Evolutionary conservation across 2,113 vertebrate genomes (phyloP).

Genomic region (Amphiprion percula): DNA sequence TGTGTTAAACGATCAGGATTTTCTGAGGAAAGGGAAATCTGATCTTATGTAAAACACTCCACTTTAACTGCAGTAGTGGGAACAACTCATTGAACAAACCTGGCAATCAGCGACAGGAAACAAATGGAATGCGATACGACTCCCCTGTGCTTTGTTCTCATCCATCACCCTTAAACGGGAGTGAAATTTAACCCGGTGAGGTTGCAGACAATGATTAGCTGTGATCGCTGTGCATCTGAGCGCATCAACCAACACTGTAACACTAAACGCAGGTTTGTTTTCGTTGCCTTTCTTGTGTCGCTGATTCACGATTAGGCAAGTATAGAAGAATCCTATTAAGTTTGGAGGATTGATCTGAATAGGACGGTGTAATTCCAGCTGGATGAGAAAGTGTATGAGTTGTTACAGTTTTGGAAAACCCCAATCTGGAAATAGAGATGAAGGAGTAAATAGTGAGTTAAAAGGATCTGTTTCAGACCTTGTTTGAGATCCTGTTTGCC

Average conservation of each 20-base stretch:
- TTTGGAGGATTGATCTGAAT: not conserved
- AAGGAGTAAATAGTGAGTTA: not conserved
- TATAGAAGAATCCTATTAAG: not conserved
- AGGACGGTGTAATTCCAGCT: not conserved
- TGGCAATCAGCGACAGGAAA: slow-evolving; percentile 3
- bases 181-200: slow-evolving; percentile 21
- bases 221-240: slow-evolving; percentile 34
- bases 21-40: not conserved
- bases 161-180: not conserved
- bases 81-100: not conserved
- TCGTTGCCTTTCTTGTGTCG: not conserved
- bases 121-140: slow-evolving; percentile 11
- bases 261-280: not conserved
- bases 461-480: not conserved
- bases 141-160: slow-evolving; percentile 18
- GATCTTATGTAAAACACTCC: slow-evolving; percentile 1
- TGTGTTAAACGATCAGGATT: not conserved
- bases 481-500: too few species aligned
- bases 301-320: not conserved
- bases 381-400: slow-evolving; percentile 1
- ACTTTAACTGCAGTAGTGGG: not conserved
- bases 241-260: slow-evolving; percentile 7
- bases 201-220: slow-evolving; percentile 10
- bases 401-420: not conserved
- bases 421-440: not conserved